Conservation (phyloP, 2,113 vertebrate genomes). For the Sceloporus tristichus region DNA sequence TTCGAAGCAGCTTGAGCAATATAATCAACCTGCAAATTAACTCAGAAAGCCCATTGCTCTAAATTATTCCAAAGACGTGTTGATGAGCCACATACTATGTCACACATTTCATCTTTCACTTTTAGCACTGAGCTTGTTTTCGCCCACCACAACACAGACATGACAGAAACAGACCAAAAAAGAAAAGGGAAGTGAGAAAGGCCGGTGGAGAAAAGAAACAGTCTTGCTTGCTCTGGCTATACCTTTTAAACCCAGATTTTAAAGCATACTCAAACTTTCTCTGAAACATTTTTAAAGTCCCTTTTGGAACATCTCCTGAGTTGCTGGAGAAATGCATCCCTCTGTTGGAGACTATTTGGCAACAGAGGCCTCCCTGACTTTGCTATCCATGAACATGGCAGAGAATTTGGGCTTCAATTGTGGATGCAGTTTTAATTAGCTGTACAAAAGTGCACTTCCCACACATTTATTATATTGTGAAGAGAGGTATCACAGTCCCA, state of each 20-base stretch:
- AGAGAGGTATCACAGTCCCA: neutral
- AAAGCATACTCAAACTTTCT: neutral
- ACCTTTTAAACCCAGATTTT: neutral
- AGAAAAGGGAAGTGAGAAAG: neutral
- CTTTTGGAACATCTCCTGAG: neutral
- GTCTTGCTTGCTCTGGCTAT: neutral
- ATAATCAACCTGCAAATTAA: conserved; percentile 43
- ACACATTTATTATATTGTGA: neutral
- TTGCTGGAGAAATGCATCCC: neutral
- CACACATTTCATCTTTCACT: conserved; percentile 24
- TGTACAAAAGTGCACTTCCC: neutral
- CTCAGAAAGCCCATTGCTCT: conserved; percentile 28
- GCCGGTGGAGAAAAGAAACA: neutral
- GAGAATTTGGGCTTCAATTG: neutral
- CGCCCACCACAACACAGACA: neutral
- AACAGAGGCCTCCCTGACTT: neutral
- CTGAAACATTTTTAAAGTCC: neutral
- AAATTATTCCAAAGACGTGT: conserved; percentile 29
- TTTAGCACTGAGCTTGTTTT: conserved; percentile 13
- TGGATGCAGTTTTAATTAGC: neutral
- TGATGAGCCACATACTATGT: neutral
- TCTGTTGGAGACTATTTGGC: neutral
- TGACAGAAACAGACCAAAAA: neutral
- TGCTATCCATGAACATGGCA: neutral
- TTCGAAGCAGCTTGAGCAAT: conserved; percentile 8